Conservation (phyloP, 2,797 vertebrate species). For the Allobates femoralis region DNA sequence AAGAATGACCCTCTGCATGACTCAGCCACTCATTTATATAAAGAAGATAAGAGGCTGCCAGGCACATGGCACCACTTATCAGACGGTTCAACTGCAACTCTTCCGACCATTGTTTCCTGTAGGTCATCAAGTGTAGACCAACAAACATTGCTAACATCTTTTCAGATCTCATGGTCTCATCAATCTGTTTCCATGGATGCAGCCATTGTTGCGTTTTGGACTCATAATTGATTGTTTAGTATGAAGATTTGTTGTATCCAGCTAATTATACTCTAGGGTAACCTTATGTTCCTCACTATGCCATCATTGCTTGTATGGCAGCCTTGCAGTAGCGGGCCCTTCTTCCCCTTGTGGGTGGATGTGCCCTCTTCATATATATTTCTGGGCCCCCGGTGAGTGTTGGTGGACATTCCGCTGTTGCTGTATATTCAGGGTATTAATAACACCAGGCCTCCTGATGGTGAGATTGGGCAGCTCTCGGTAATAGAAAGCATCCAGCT, state of each 20-base stretch:
- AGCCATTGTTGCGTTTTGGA: too few species aligned
- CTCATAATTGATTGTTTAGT: not conserved
- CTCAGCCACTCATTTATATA: not conserved
- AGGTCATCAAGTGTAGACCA: not conserved
- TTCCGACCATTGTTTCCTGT: too few species aligned
- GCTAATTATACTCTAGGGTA: not conserved
- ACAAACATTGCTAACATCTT: not conserved
- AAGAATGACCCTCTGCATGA: too few species aligned
- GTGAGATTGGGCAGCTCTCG: slow-evolving; percentile 1
- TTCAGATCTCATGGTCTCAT: not conserved
- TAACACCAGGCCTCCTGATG: slow-evolving; percentile 5
- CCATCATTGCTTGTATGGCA: not conserved
- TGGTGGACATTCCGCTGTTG: not conserved
- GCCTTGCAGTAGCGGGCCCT: not conserved
- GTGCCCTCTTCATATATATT: not conserved
- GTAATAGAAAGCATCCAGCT: slow-evolving; percentile 16
- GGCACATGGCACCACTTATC: not conserved
- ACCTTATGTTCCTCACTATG: not conserved
- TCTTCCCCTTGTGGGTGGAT: not conserved
- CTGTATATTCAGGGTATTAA: not conserved
- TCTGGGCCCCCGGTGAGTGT: not conserved
- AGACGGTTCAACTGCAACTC: not conserved
- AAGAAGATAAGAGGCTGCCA: not conserved
- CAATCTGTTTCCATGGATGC: not conserved
- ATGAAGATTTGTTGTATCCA: not conserved